phyloP scores from a whole-genome alignment of 2,888 invertebrate genomes.

The Coecobrya sp. region DNA sequence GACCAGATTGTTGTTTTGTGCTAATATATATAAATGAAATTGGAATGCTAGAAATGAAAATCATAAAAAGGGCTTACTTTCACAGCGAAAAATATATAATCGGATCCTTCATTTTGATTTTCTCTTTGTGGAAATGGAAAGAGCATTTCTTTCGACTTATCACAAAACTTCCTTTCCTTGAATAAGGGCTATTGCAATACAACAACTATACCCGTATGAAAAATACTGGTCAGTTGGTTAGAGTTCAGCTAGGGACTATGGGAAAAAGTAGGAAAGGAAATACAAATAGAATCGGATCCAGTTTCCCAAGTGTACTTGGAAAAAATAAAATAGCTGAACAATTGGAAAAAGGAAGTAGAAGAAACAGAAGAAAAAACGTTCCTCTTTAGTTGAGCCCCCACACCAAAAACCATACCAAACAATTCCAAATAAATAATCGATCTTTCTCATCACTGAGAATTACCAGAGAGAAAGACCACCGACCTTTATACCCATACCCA shows the following conservation, averaged over 20 bases:
- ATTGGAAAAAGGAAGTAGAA: neutral
- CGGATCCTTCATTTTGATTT: neutral
- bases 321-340: neutral
- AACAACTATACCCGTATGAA: too few species aligned
- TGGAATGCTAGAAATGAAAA: too few species aligned
- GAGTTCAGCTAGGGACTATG: neutral
- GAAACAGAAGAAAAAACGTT: neutral
- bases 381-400: too few species aligned
- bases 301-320: neutral
- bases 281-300: constrained; percentile 11
- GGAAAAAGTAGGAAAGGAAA: constrained; percentile 13
- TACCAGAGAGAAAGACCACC: too few species aligned
- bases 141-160: too few species aligned
- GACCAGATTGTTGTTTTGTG: too few species aligned
- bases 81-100: neutral
- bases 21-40: too few species aligned
- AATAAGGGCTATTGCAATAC: too few species aligned
- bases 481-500: neutral
- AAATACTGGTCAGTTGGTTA: constrained; percentile 1
- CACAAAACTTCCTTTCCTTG: too few species aligned
- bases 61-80: neutral
- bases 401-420: neutral
- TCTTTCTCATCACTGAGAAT: neutral
- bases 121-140: neutral
- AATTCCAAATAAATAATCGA: constrained; percentile 21